phyloP scores from a whole-genome alignment of 2,888 invertebrate species.

The Hylaea fasciaria region DNA sequence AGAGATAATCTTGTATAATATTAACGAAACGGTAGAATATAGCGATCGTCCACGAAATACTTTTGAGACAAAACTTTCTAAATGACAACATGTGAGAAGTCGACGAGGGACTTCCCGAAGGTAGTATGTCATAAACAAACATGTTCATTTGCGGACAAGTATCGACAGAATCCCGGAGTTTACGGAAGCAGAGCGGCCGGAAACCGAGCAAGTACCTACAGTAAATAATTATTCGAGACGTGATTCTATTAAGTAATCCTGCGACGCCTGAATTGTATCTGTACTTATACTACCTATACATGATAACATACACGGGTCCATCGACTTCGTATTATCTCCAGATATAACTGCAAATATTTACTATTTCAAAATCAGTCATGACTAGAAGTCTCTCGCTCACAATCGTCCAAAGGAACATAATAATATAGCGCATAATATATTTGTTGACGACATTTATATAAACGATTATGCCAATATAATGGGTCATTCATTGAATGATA shows the following conservation, averaged over 20 bases:
- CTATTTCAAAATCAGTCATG: neutral
- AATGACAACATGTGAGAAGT: constrained; percentile 1
- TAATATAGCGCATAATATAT: neutral
- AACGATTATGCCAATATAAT: constrained; percentile 18
- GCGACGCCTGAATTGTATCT: constrained; percentile 26
- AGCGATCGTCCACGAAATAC: too few relatives aligned
- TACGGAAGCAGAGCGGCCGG: constrained; percentile 12
- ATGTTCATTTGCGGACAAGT: constrained; percentile 2
- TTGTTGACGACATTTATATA: constrained; percentile 22
- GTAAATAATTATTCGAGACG: constrained; percentile 35
- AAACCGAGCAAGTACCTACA: constrained; percentile 7
- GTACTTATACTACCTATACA: too few relatives aligned
- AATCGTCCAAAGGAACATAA: neutral
- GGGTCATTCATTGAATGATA: constrained; percentile 20
- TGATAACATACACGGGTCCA: neutral
- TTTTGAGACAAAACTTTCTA: too few relatives aligned
- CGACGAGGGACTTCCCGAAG: neutral
- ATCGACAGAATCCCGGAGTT: constrained; percentile 8
- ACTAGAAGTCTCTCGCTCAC: neutral
- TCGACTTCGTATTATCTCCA: neutral
- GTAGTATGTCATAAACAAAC: constrained; percentile 3
- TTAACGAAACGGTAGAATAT: too few relatives aligned
- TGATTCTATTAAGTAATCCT: constrained; percentile 32
- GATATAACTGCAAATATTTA: neutral
- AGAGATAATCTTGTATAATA: too few relatives aligned